Evolutionary conservation across 2,797 vertebrate species (phyloP), one percentile per base, ranked within the genome.

Genomic region (Poeciliopsis infans): DNA sequence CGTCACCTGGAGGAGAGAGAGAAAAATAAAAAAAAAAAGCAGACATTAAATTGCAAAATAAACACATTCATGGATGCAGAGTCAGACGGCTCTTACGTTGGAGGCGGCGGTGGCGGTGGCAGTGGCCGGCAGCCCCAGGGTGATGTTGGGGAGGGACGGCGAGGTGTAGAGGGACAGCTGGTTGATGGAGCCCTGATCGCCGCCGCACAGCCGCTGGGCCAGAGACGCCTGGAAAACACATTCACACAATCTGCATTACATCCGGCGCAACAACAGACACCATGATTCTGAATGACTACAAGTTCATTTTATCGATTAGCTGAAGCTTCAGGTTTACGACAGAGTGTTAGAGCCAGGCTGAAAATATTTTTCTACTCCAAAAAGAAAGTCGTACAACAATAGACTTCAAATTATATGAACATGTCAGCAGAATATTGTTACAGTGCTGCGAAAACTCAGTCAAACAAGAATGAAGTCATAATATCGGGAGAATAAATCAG

Each of bases 101-200:
- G 97, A 96, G 59, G 98, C 97, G 47, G 97, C 96, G 0, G 96
- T 94, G 83, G 93, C 84, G 2, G 94, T 94, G 66, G 94, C 93
- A 0, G 93, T 97, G 74, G 98, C 98, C 1, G 98, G 97, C 78
- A 99, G 95, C 68, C 98, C 98, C 81, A 99, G 93, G 0, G 97
- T 98, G 95, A 99, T 99, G 95, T 99, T 99, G 93, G 98, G 98
- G 89, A 99, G 91, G 77, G 98, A 99, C 0, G 98, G 98, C 0
- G 98, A 99, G 0, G 98, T 99, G 95, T 99, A 99, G 88, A 99
- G 97, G 33, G 97, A 98, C 72, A 99, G 96, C 84, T 98, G 97
- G 45, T 96, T 97, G 66, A 97, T 91, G 0, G 97, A 96, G 86
- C 97, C 96, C 66, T 97, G 88, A 74, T 95, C 93, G 0, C 86